A percentile compares a stretch with the other conserved stretches of the same genome.
Conservation (phyloP, 2,113 vertebrate species). For the Heptranchias perlo region DNA sequence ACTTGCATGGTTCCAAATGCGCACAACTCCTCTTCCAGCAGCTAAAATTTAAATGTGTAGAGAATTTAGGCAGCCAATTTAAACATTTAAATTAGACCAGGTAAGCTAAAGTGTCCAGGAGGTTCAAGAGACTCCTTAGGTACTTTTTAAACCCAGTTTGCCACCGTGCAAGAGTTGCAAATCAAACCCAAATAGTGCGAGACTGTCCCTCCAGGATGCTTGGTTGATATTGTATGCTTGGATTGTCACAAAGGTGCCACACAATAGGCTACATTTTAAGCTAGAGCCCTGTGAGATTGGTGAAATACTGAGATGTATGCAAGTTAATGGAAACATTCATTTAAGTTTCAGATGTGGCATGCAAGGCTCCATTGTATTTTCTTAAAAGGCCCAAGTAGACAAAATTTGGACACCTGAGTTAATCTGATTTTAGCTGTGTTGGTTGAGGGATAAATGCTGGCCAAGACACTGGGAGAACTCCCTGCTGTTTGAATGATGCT, state of each 20-base stretch:
- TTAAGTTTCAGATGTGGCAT: background rate
- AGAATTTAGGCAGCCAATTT: background rate
- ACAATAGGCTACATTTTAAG: background rate
- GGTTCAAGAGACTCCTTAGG: background rate
- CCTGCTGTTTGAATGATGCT: background rate
- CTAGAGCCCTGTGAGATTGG: background rate
- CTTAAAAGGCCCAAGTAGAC: background rate
- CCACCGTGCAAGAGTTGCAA: background rate
- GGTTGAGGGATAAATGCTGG: background rate
- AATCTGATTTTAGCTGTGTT: background rate
- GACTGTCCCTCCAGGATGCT: background rate
- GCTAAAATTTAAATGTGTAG: background rate
- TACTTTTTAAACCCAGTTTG: background rate
- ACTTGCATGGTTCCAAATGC: background rate
- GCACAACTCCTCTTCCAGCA: background rate
- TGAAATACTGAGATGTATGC: background rate
- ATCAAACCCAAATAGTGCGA: background rate
- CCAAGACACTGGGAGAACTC: background rate
- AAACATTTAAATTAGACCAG: background rate
- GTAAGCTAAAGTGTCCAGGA: background rate
- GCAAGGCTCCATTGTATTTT: background rate
- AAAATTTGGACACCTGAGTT: background rate
- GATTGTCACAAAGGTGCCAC: background rate
- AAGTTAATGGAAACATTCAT: background rate
- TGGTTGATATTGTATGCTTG: background rate